Evolutionary conservation across 2,113 vertebrate genomes (phyloP).

Genomic region (Protobothrops flavoviridis): DNA sequence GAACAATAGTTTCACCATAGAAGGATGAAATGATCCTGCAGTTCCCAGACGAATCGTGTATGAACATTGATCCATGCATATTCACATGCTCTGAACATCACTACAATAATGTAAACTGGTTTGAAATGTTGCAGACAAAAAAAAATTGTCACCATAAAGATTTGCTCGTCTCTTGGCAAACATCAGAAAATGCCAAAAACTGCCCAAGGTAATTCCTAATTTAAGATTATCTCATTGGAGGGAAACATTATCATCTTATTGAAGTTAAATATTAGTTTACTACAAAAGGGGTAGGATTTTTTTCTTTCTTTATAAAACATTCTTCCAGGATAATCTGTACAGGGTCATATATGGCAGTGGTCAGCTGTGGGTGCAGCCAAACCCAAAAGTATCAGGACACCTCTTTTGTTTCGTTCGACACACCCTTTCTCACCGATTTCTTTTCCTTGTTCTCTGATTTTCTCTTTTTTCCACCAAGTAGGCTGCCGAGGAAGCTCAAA

Average conservation of each 20-base stretch:
- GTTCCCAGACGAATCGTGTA: not conserved
- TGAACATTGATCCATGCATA: not conserved
- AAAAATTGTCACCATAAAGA: conserved; percentile 1
- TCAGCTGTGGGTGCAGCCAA: not conserved
- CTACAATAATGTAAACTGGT: not conserved
- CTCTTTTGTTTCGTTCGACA: not conserved
- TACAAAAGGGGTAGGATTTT: not conserved
- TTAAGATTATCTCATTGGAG: not conserved
- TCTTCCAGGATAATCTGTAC: not conserved
- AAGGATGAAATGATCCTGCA: conserved; percentile 20
- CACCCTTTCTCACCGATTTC: not conserved
- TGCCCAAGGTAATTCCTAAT: not conserved
- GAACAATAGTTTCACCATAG: conserved; percentile 60
- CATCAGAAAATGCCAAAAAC: conserved; percentile 3
- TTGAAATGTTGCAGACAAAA: not conserved
- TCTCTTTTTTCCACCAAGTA: not conserved
- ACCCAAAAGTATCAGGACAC: not conserved
- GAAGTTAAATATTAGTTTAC: not conserved
- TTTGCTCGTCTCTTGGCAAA: not conserved
- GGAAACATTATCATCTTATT: not conserved
- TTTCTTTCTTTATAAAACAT: not conserved
- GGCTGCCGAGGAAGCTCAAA: not conserved
- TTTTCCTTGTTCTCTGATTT: not conserved
- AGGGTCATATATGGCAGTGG: not conserved
- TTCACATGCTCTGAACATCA: not conserved